Evolutionary conservation across 2,113 vertebrate species (phyloP), one percentile per base, ranked within the genome.

Genomic region (Trogon melanurus): DNA sequence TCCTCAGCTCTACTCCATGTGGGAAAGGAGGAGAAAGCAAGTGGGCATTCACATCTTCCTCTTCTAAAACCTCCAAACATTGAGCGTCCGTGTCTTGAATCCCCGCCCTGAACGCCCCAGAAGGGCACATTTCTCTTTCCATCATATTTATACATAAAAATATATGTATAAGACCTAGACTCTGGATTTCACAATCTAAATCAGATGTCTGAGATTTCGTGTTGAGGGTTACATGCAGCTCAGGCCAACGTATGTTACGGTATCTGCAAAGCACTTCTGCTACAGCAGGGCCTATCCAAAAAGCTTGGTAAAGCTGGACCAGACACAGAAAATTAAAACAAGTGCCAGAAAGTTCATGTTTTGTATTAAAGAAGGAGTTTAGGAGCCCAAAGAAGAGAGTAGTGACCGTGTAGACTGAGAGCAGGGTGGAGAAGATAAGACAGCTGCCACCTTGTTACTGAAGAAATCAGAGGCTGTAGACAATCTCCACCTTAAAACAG

Each of bases 31-130:
- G 10, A 54, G 19, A 23, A 58, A 56, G 76, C 34, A 57, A 53
- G 32, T 1, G 1, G 13, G 18, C 11, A 60, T 34, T 72, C 23
- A 10, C 20, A 57, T 51, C 62, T 85, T 41, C 51, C 38, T 67
- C 30, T 71, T 48, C 62, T 45, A 56, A 25, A 67, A 66, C 79
- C 74, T 83, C 23, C 45, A 10, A 78, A 13, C 23, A 27, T 36
- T 0, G 4, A 12, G 13, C 16, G 10, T 3, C 9, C 2, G 0
- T 41, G 58, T 53, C 25, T 54, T 34, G 19, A 72, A 62, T 21
- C 17, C 26, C 44, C 9, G 58, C 27, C 26, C 16, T 57, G 18
- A 30, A 47, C 13, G 5, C 30, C 47, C 14, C 4, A 0, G 27
- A 13, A 75, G 12, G 21, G 53, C 44, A 2, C 32, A 17, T 48